Evolutionary conservation across 2,888 invertebrate genomes (phyloP).

Genomic region (Gymnoscelis rufifasciata): DNA sequence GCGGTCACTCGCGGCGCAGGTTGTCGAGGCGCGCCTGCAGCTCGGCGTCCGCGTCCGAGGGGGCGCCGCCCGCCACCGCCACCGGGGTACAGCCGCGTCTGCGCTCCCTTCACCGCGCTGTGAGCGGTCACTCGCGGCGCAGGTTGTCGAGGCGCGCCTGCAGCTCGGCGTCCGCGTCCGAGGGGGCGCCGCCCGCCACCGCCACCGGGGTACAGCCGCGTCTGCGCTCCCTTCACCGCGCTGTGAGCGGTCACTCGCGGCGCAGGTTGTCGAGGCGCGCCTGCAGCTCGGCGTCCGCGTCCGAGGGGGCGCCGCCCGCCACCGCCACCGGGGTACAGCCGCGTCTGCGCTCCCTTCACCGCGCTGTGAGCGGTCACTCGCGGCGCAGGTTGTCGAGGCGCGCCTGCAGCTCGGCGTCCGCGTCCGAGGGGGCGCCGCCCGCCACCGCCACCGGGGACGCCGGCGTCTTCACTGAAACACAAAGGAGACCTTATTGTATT

Average conservation of each 20-base stretch:
- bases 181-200: neutral
- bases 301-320: too few relatives aligned
- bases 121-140: too few relatives aligned
- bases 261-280: slow-evolving; percentile 96
- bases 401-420: slow-evolving; percentile 98
- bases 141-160: too few relatives aligned
- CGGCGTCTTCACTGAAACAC: slow-evolving; percentile 79
- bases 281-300: slow-evolving; percentile 98
- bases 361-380: slow-evolving; percentile 71
- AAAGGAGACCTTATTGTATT: neutral
- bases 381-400: slow-evolving; percentile 95
- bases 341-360: too few relatives aligned
- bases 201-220: neutral
- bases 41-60: slow-evolving; percentile 95
- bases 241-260: slow-evolving; percentile 79
- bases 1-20: slow-evolving; percentile 86
- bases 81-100: slow-evolving; percentile 65
- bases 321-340: too few relatives aligned
- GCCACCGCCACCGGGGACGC: slow-evolving; percentile 74
- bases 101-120: slow-evolving; percentile 12
- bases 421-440: slow-evolving; percentile 79
- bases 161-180: too few relatives aligned
- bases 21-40: slow-evolving; percentile 97
- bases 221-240: too few relatives aligned
- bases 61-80: slow-evolving; percentile 56